A percentile compares a stretch with the other conserved stretches of the same genome.
Evolutionary conservation across 2,888 invertebrate species (phyloP).

Genomic region (Osmoderma eremita): DNA sequence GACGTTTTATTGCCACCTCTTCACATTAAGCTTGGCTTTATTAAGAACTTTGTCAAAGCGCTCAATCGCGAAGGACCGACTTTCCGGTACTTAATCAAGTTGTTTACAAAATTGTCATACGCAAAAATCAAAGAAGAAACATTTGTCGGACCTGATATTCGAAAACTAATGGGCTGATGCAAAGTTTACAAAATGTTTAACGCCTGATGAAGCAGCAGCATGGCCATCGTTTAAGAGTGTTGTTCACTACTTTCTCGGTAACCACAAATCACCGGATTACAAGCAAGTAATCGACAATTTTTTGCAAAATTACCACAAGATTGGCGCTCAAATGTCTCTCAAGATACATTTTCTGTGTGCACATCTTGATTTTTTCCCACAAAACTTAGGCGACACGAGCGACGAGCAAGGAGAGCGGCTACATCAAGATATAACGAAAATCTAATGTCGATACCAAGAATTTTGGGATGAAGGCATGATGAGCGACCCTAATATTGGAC

Average conservation of each 20-base stretch:
- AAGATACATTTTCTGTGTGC: constrained; percentile 53
- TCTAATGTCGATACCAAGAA: too few relatives aligned
- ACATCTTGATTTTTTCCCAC: constrained; percentile 54
- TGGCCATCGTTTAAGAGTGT: constrained; percentile 32
- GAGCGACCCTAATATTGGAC: too few relatives aligned
- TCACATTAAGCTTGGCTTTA: constrained; percentile 42
- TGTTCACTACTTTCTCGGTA: constrained; percentile 39
- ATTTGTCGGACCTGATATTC: constrained; percentile 44
- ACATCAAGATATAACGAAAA: too few relatives aligned
- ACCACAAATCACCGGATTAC: constrained; percentile 44
- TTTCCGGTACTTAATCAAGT: constrained; percentile 36
- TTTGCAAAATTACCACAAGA: constrained; percentile 39
- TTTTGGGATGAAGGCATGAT: too few relatives aligned
- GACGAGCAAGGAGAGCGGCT: too few relatives aligned
- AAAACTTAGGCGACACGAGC: too few relatives aligned
- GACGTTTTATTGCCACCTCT: constrained; percentile 34
- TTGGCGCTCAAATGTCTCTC: constrained; percentile 50
- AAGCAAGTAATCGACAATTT: constrained; percentile 41
- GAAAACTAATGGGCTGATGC: constrained; percentile 39
- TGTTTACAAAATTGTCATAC: constrained; percentile 37
- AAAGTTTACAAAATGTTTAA: neutral
- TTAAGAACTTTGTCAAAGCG: constrained; percentile 40
- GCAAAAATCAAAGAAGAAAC: constrained; percentile 44
- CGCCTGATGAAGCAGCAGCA: too few relatives aligned
- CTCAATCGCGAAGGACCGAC: constrained; percentile 28